Percentiles rank a stretch among this genome's conserved stretches.
Evolutionary conservation across 2,888 invertebrate genomes (phyloP).

Genomic region (Heliconius erato): DNA sequence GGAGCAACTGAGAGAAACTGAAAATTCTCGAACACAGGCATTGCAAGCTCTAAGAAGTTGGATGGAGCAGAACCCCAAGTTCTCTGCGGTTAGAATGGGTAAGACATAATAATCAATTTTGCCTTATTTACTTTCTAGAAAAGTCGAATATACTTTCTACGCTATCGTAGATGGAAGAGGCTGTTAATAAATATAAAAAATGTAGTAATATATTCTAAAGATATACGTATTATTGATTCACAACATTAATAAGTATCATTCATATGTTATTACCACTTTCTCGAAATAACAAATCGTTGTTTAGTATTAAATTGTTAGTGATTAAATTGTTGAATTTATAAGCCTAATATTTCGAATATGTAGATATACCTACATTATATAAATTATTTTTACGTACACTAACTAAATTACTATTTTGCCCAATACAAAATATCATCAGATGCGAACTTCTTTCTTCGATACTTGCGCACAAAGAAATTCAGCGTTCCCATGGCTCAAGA

Average conservation of each 20-base stretch:
- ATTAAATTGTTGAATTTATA: background rate
- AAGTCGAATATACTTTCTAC: background rate
- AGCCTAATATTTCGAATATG: no score
- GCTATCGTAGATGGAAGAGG: background rate
- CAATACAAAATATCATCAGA: constrained; percentile 79
- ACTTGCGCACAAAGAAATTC: constrained; percentile 92
- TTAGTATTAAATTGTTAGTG: no score
- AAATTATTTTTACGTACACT: no score
- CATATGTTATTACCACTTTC: background rate
- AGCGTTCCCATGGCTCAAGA: constrained; percentile 92
- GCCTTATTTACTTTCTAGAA: background rate
- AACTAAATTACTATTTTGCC: background rate
- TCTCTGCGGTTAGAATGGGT: constrained; percentile 89
- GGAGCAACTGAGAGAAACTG: constrained; percentile 89
- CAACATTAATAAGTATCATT: background rate
- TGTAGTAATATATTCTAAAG: background rate
- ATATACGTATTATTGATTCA: no score
- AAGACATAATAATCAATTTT: constrained; percentile 53
- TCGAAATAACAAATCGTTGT: background rate
- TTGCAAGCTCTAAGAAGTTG: constrained; percentile 89
- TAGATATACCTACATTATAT: no score
- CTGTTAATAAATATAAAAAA: background rate
- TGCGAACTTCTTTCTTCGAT: constrained; percentile 89
- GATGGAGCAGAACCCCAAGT: constrained; percentile 90
- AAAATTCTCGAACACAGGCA: constrained; percentile 87